Evolutionary conservation across 92 coral and sea anemone species (phyloP).

Genomic region (Ricordea florida): DNA sequence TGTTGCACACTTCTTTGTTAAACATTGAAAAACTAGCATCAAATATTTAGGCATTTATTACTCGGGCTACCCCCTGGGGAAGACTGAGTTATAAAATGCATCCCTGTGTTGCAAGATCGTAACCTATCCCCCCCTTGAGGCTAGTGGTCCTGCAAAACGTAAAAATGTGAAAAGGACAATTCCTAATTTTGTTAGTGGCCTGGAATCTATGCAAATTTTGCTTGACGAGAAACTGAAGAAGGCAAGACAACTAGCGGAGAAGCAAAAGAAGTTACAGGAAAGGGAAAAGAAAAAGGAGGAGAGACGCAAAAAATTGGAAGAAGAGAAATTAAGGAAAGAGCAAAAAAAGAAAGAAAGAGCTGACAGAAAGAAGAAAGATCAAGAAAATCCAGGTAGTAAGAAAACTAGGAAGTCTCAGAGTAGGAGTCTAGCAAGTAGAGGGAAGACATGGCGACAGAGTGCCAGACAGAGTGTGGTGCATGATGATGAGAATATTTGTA

Average conservation of each 20-base stretch:
- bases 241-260: constrained; percentile 30
- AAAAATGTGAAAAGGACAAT: constrained; percentile 28
- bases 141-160: constrained; percentile 30
- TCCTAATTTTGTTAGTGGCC: constrained; percentile 54
- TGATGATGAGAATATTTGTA: constrained; percentile 18
- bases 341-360: constrained; percentile 14
- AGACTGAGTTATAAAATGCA: too few species aligned
- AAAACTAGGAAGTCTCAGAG: neutral
- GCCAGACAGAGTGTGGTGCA: neutral
- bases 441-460: neutral
- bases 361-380: constrained; percentile 4
- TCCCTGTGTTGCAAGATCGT: too few species aligned
- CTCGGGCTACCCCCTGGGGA: too few species aligned
- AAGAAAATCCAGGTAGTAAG: neutral
- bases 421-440: neutral
- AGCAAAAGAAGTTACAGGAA: constrained; percentile 31
- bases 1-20: too few species aligned
- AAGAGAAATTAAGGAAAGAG: constrained; percentile 27
- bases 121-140: constrained; percentile 27
- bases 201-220: constrained; percentile 34
- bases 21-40: too few species aligned
- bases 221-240: constrained; percentile 48
- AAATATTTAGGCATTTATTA: too few species aligned
- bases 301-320: constrained; percentile 3
- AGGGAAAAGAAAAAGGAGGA: constrained; percentile 22